phyloP scores from a whole-genome alignment of 2,888 invertebrate genomes.

The Allacma fusca region DNA sequence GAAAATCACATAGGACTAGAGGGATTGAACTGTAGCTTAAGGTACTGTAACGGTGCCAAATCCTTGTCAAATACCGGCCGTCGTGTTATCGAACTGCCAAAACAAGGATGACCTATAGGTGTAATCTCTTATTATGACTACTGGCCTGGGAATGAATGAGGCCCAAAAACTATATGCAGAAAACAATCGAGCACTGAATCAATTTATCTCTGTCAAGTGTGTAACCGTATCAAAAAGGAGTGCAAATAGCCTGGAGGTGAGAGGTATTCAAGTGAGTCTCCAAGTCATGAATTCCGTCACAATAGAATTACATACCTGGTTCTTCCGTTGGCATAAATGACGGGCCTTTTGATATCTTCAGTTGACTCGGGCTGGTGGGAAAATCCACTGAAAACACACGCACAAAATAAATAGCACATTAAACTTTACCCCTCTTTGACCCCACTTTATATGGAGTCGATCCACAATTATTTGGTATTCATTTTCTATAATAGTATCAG shows the following conservation, averaged over 20 bases:
- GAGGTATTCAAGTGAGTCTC: not conserved
- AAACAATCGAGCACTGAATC: not conserved
- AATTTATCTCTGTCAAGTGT: not conserved
- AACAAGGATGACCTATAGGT: slow-evolving; percentile 8
- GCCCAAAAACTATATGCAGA: not conserved
- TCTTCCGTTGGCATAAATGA: slow-evolving; percentile 60
- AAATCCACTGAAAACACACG: slow-evolving; percentile 65
- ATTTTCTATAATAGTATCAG: too few relatives aligned
- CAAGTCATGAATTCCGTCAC: too few relatives aligned
- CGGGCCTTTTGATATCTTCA: slow-evolving; percentile 63
- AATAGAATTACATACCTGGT: slow-evolving; percentile 50
- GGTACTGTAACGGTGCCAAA: not conserved
- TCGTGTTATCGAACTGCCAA: not conserved
- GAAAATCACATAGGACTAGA: not conserved
- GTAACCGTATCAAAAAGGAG: too few relatives aligned
- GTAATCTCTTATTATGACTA: not conserved
- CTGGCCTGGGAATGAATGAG: too few relatives aligned
- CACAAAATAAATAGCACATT: slow-evolving; percentile 5
- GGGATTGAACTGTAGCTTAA: not conserved
- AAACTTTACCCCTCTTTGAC: not conserved
- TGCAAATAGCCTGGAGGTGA: not conserved
- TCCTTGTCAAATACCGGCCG: too few relatives aligned
- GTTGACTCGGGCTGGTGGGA: slow-evolving; percentile 70
- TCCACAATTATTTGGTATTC: too few relatives aligned
- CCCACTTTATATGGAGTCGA: not conserved